A percentile compares a stretch with the other conserved stretches of the same genome.
Conservation (phyloP, 1,140 invertebrate genomes). For the Drosophila equinoxialis region DNA sequence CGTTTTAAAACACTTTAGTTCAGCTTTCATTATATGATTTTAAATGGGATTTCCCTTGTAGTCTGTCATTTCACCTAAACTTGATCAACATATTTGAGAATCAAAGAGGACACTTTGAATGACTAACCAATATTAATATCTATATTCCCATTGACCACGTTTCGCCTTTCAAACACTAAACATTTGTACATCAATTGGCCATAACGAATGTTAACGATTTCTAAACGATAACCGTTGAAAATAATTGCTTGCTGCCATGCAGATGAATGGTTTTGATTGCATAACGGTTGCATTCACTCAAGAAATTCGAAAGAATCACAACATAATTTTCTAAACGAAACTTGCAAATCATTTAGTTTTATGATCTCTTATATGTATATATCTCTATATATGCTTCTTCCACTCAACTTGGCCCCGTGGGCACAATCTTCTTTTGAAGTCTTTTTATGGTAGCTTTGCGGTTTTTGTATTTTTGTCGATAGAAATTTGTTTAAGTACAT, state of each 20-base stretch:
- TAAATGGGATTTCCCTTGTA: too few relatives aligned
- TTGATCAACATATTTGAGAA: too few relatives aligned
- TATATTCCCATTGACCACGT: background rate
- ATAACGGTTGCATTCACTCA: conserved; percentile 5
- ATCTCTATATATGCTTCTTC: background rate
- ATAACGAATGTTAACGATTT: conserved; percentile 4
- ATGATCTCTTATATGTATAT: conserved; percentile 8
- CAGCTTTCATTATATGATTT: too few relatives aligned
- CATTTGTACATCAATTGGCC: background rate
- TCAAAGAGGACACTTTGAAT: background rate
- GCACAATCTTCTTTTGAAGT: conserved; percentile 20
- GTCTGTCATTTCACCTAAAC: too few relatives aligned
- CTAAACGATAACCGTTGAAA: conserved; percentile 2
- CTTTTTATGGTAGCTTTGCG: conserved; percentile 26
- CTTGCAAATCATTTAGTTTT: conserved; percentile 5
- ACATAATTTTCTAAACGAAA: background rate
- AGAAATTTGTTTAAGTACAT: background rate
- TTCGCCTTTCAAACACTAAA: background rate
- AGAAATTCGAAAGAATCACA: background rate
- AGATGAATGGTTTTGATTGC: conserved; percentile 1
- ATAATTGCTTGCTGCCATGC: background rate
- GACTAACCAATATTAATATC: background rate
- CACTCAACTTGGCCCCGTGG: conserved; percentile 7
- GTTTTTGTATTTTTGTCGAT: background rate
- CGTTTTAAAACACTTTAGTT: too few relatives aligned